phyloP scores from a whole-genome alignment of 1,140 invertebrate genomes.

The Akabosia matsudoensis region DNA sequence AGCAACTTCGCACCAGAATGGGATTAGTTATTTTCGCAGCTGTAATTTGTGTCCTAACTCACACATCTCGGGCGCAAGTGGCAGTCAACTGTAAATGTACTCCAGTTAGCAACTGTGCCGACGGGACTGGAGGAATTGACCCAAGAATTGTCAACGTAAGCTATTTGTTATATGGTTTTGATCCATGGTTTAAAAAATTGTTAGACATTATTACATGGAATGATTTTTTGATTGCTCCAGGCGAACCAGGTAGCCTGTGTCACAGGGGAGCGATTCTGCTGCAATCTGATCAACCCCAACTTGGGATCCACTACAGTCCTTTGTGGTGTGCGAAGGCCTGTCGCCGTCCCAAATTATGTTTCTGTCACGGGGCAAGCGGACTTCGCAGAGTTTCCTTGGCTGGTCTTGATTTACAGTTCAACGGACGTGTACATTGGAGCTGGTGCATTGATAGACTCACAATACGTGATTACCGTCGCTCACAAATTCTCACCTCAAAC shows the following conservation, averaged over 20 bases:
- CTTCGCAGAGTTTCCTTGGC: constrained; percentile 7
- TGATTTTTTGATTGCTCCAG: constrained; percentile 1
- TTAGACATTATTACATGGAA: background rate
- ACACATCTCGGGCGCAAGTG: background rate
- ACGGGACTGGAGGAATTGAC: background rate
- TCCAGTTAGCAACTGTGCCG: background rate
- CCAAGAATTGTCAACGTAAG: constrained; percentile 13
- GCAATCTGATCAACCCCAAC: constrained; percentile 1
- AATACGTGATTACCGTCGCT: background rate
- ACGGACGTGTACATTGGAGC: constrained; percentile 1
- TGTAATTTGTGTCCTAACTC: background rate
- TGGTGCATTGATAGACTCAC: background rate
- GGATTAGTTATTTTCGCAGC: background rate
- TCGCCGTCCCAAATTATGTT: background rate
- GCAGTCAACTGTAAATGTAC: background rate
- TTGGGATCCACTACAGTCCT: too few relatives aligned
- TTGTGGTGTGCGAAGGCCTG: background rate
- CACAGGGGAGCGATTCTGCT: background rate
- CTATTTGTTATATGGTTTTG: background rate
- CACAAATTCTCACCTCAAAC: background rate
- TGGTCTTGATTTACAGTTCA: background rate
- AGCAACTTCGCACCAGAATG: too few relatives aligned
- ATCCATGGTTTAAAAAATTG: background rate
- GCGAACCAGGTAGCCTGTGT: background rate
- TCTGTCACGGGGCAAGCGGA: background rate